Conservation (phyloP, 2,888 invertebrate species). For the Melinaea menophilus region DNA sequence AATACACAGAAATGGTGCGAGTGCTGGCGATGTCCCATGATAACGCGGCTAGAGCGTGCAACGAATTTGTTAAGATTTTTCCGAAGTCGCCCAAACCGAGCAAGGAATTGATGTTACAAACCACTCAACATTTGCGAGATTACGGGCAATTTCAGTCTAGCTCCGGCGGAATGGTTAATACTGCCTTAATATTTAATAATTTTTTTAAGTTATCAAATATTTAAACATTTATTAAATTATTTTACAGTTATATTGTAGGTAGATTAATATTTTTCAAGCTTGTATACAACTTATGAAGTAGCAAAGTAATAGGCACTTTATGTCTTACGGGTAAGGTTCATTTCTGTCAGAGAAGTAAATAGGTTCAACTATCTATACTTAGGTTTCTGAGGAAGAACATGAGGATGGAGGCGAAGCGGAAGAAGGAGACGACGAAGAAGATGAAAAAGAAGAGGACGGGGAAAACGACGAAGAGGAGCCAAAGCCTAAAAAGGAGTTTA, state of each 20-base stretch:
- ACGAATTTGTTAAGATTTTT: neutral
- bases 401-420: slow-evolving; percentile 63
- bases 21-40: neutral
- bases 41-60: neutral
- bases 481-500: slow-evolving; percentile 74
- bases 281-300: too few relatives aligned
- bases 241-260: too few relatives aligned
- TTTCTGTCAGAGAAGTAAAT: too few relatives aligned
- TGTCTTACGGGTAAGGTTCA: too few relatives aligned
- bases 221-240: too few relatives aligned
- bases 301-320: too few relatives aligned
- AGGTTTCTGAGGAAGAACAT: slow-evolving; percentile 25
- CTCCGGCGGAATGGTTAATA: too few relatives aligned
- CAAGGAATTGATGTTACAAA: neutral
- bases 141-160: neutral
- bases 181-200: too few relatives aligned
- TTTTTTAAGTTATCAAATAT: too few relatives aligned
- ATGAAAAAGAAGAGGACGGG: slow-evolving; percentile 68
- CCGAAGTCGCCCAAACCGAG: neutral
- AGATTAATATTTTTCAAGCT: too few relatives aligned
- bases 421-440: slow-evolving; percentile 63
- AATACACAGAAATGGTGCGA: slow-evolving; percentile 1
- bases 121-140: neutral
- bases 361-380: too few relatives aligned
- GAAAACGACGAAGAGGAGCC: slow-evolving; percentile 69